Evolutionary conservation across 1,140 invertebrate genomes (phyloP).

Genomic region (Formica selysi): DNA sequence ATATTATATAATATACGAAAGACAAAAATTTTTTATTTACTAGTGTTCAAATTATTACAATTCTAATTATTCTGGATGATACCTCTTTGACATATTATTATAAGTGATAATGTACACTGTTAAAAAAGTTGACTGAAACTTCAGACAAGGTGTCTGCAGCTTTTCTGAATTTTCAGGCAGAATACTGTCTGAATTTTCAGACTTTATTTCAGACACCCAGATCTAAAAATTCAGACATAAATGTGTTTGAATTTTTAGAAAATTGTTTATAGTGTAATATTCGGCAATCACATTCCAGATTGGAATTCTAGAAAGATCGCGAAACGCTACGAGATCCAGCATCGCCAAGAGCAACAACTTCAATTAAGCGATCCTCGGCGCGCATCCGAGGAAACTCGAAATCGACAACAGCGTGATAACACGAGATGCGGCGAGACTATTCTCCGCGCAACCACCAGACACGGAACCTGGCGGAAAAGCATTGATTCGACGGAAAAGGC

Average conservation of each 20-base stretch:
- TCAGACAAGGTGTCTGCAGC: no score
- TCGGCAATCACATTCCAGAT: no score
- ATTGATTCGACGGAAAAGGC: slow-evolving; percentile 52
- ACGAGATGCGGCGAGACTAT: slow-evolving; percentile 11
- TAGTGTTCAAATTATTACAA: not conserved
- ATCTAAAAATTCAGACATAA: no score
- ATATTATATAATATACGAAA: no score
- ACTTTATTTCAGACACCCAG: no score
- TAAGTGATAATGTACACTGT: no score
- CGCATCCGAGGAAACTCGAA: not conserved
- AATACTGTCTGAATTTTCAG: no score
- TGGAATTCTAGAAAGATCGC: not conserved
- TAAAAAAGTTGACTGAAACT: no score
- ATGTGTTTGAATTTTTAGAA: no score
- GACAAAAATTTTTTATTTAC: no score
- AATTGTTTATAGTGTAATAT: not conserved
- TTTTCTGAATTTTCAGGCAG: no score
- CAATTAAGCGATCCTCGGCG: slow-evolving; percentile 28
- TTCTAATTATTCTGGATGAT: not conserved
- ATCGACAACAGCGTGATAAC: not conserved
- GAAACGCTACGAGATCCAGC: not conserved
- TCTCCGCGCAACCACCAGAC: slow-evolving; percentile 10
- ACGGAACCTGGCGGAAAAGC: slow-evolving; percentile 20
- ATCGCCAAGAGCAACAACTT: not conserved
- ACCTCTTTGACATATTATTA: not conserved